These are phyloP conservation scores for Aphelocoma californica DNA, from an alignment of 2,797 vertebrate species.

Conservation along the genomic window DNA sequence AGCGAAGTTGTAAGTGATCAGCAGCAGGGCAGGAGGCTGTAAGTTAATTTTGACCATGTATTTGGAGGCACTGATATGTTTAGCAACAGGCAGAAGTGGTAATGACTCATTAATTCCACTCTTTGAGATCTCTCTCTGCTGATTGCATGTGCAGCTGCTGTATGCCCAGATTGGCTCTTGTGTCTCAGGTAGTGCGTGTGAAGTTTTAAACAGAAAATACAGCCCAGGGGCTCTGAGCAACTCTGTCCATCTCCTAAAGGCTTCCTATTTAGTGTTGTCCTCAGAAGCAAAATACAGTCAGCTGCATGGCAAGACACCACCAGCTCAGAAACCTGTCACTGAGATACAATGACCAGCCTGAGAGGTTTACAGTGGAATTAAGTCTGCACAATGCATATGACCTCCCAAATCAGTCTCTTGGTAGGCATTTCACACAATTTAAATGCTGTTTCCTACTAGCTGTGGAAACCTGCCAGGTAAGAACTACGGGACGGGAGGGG, in stretches of 20 bases:
- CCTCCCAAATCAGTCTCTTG: background rate
- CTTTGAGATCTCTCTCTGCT: background rate
- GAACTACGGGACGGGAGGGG: background rate
- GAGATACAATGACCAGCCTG: accelerated
- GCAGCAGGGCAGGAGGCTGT: background rate
- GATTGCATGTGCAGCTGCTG: background rate
- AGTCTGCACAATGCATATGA: accelerated
- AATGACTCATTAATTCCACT: slow-evolving; percentile 8
- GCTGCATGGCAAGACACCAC: background rate
- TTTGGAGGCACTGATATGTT: background rate
- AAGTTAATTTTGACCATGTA: background rate
- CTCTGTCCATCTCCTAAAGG: background rate
- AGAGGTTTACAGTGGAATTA: background rate
- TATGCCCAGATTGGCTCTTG: background rate
- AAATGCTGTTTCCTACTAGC: background rate
- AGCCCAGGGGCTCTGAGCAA: background rate
- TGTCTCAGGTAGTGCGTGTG: accelerated
- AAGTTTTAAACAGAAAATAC: background rate
- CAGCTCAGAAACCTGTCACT: background rate
- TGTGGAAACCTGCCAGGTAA: background rate
- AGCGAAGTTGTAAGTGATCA: background rate
- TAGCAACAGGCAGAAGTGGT: background rate
- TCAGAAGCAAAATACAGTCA: background rate
- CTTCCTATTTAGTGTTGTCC: background rate
- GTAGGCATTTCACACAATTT: background rate